Evolutionary conservation across 2,113 vertebrate genomes (phyloP).

Genomic region (Syngnathus typhle): DNA sequence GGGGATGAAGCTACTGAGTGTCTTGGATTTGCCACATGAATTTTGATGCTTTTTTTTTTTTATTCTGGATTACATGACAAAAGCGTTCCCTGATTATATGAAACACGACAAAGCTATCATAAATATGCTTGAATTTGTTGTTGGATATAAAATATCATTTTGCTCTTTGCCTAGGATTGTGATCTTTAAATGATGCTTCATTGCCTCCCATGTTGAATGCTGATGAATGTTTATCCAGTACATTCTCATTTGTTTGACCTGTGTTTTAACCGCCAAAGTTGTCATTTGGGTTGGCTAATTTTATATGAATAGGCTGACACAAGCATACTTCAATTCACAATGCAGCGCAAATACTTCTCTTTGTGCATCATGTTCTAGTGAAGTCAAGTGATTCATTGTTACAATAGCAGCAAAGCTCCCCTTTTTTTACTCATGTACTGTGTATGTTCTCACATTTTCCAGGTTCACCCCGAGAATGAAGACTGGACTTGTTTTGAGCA

Average conservation of each 20-base stretch:
- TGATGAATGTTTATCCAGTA: not conserved
- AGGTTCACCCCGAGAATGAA: constrained; percentile 97
- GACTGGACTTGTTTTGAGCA: constrained; percentile 98
- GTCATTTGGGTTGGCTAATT: constrained; percentile 17
- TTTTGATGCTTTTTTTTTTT: not conserved
- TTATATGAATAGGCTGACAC: constrained; percentile 27
- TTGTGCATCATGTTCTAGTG: constrained; percentile 27
- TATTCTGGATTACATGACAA: not conserved
- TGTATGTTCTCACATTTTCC: constrained; percentile 4
- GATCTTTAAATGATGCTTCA: not conserved
- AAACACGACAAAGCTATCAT: not conserved
- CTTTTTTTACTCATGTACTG: constrained; percentile 7
- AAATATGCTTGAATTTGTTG: not conserved
- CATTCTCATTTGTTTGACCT: not conserved
- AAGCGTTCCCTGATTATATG: not conserved
- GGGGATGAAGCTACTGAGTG: constrained; percentile 1
- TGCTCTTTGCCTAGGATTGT: not conserved
- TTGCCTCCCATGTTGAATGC: not conserved
- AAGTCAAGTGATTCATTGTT: constrained; percentile 32
- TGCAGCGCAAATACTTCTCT: constrained; percentile 20
- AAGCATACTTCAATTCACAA: constrained; percentile 19
- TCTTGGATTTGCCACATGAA: not conserved
- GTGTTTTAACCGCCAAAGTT: constrained; percentile 4
- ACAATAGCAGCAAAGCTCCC: constrained; percentile 24
- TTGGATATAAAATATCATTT: not conserved